These are phyloP conservation scores for Gambusia holbrooki DNA, from an alignment of 2,113 vertebrate species.

Conservation along the genomic window DNA sequence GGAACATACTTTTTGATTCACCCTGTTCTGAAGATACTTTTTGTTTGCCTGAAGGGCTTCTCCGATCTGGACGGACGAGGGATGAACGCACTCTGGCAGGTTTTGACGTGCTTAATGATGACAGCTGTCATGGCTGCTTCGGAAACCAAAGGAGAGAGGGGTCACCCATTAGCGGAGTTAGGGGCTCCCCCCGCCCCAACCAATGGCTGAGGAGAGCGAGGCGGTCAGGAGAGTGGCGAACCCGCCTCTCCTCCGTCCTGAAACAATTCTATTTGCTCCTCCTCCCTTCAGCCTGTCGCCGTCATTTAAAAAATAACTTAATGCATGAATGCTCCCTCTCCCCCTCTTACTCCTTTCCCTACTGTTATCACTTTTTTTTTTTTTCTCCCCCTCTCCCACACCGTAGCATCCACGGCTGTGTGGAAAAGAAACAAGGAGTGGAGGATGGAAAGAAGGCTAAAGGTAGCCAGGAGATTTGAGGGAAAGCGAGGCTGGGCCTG, in stretches of 20 bases:
- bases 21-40: constrained; percentile 3
- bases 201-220: constrained; percentile 48
- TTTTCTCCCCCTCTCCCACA: constrained; percentile 21
- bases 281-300: constrained; percentile 42
- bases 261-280: constrained; percentile 36
- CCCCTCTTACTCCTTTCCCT: constrained; percentile 16
- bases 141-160: constrained; percentile 39
- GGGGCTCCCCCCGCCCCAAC: constrained; percentile 18
- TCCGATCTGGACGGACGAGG: background rate
- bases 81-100: constrained; percentile 26
- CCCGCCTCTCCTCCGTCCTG: constrained; percentile 39
- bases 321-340: constrained; percentile 61
- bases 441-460: constrained; percentile 52
- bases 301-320: constrained; percentile 79
- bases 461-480: constrained; percentile 48
- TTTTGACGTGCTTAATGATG: constrained; percentile 68
- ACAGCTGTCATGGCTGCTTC: constrained; percentile 72
- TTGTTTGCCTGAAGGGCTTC: background rate
- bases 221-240: constrained; percentile 55
- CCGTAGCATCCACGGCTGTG: constrained; percentile 46
- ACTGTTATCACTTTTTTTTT: constrained; percentile 41
- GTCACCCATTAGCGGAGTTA: constrained; percentile 42
- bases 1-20: background rate
- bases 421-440: constrained; percentile 41
- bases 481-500: constrained; percentile 35